Base-by-base conservation (phyloP, 2,888 invertebrate species). In the Pollenia labialis region DNA sequence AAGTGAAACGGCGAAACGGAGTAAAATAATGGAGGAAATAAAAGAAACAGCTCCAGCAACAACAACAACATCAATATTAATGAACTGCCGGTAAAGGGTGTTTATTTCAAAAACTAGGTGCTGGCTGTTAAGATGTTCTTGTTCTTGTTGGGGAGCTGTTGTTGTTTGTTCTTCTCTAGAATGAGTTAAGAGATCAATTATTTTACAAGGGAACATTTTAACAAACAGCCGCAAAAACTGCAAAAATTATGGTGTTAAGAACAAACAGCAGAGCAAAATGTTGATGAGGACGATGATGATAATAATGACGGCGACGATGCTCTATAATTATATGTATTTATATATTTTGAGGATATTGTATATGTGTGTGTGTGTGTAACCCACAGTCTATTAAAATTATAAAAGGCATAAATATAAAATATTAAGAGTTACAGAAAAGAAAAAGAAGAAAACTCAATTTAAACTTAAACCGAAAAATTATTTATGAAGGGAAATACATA, bases 111-210 rank as follows among this genome's bases (percentile, higher is more conserved):
- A 84, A 84, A 79, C 79, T 84, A 79, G 84, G 72, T 77, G 79
- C 77, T 83, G 77, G 32, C 69, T 75, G 81, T 64, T 82, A 60
- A 68, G 44, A 66, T 77, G 77, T 66, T 77, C 14, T 54, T 68
- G 42, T 32, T 32, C 6, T 46, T 50, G 14, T 23, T 48, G 40
- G 52, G n/a, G 48, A 50, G 52, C 52, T 52, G 60, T 46, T 74
- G 32, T 48, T 72, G 52, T 72, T 44, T 46, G 32, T 16, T 44
- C 81, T 76, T 60, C 75, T 52, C 60, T 82, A 76, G 82, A 60
- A 76, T 76, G 76, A 82, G 82, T 82, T 82, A 76, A 82, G 79
- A 84, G 84, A 84, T 79, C 84, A 84, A 84, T 84, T 84, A 79
- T 84, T 79, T 74, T 79, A 84, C 84, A 84, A 84, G 79, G 77